Base-by-base conservation (phyloP, 2,888 invertebrate genomes). In the Lasioglossum vierecki region DNA sequence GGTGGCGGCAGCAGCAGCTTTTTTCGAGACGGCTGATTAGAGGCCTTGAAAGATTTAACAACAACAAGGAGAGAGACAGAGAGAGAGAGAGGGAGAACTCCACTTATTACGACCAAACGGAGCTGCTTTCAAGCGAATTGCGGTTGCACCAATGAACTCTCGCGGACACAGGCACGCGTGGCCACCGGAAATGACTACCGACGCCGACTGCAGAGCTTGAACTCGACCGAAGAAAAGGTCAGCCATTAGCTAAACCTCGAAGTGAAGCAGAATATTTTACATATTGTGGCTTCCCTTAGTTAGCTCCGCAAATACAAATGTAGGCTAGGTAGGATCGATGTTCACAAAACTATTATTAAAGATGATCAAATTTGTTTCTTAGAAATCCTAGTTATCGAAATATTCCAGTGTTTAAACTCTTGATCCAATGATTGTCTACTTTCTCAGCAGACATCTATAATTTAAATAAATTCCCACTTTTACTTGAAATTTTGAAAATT, bases 21-120 rank as follows among this genome's bases (percentile, higher is more conserved):
- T 44, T 46, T 22, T 63, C 63, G 30, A 15, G 30, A 15, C n/a
- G 8, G 15, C 30, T 71, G 76, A 76, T 76, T 66, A 66, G 76
- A 76, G 75, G 46, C 39, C 66, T 76, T 46, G 49, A 63, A 63
- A 63, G 63, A 76, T 63, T 49, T 46, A n/a, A 11, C 44, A 63
- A 76, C 35, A 22, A 76, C 35, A 13, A 63, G 41, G 3, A 35
- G 35, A 35, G 35, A 35, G 35, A 35, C 2, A 35, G 35, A 35
- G 35, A 35, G 35, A 35, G 35, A 35, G 3, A 30, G 30, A 30
- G 30, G 1, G 30, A 30, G 30, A 30, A 1, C 41, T 15, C 26
- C 18, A 30, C 41, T 39, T 68, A 68, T 68, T 39, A 30, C 30
- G n/a, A 9, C 39, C 18, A 68, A 49, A 73, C 63, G 30, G 30